These are phyloP conservation scores for Macropodus opercularis DNA, from an alignment of 2,797 vertebrate genomes.

Conservation along the genomic window DNA sequence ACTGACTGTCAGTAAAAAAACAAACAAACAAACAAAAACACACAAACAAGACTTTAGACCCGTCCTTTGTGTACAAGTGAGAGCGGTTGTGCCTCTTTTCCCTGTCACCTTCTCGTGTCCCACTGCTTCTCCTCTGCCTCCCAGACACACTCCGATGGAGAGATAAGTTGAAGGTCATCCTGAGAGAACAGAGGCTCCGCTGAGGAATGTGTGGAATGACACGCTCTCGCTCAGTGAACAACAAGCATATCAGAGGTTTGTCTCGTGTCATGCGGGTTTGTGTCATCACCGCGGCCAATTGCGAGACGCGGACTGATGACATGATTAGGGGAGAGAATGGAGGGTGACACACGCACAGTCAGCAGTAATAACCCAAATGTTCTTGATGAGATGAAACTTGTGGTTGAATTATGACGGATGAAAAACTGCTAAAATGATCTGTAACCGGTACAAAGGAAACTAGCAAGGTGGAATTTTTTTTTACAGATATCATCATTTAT, in stretches of 20 bases:
- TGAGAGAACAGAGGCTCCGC: slow-evolving; percentile 77
- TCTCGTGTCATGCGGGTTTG: slow-evolving; percentile 56
- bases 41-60: slow-evolving; percentile 40
- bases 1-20: slow-evolving; percentile 17
- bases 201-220: slow-evolving; percentile 82
- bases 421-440: slow-evolving; percentile 25
- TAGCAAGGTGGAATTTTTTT: no score
- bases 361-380: slow-evolving; percentile 22
- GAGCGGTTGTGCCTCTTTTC: slow-evolving; percentile 25
- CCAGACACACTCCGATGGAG: slow-evolving; percentile 80
- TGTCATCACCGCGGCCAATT: slow-evolving; percentile 61
- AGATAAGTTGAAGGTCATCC: slow-evolving; percentile 85
- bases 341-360: slow-evolving; percentile 28
- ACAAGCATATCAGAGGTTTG: slow-evolving; percentile 67
- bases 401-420: slow-evolving; percentile 16
- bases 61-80: slow-evolving; percentile 26
- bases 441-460: slow-evolving; percentile 27
- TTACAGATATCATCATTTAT: no score
- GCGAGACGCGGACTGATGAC: slow-evolving; percentile 28
- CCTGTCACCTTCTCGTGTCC: slow-evolving; percentile 18
- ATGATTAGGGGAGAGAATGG: slow-evolving; percentile 28
- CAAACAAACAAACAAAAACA: slow-evolving; percentile 35
- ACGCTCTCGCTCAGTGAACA: slow-evolving; percentile 70
- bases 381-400: slow-evolving; percentile 12
- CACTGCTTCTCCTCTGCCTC: slow-evolving; percentile 44